Evolutionary conservation across 2,113 vertebrate genomes (phyloP).

Genomic region (Fukomys damarensis): DNA sequence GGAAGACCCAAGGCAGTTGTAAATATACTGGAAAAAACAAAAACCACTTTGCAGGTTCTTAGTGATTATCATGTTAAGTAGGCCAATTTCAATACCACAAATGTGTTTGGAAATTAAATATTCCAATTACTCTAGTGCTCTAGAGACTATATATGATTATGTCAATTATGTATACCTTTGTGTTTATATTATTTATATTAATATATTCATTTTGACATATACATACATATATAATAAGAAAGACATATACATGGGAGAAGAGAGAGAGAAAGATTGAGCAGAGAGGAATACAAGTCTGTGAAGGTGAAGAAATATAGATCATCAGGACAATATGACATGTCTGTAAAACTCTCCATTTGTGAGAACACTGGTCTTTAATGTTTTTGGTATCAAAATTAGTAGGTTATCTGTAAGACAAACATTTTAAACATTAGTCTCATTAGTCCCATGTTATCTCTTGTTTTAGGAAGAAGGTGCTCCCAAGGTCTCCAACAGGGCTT

Average conservation of each 20-base stretch:
- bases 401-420: neutral
- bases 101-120: neutral
- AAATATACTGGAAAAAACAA: neutral
- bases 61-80: neutral
- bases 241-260: neutral
- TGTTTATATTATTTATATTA: neutral
- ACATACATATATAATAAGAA: neutral
- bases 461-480: neutral
- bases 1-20: neutral
- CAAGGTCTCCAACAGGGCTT: neutral
- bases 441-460: neutral
- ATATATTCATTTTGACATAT: neutral
- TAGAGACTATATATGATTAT: neutral
- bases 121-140: neutral
- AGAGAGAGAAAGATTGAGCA: neutral
- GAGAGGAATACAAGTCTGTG: neutral
- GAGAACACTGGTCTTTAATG: neutral
- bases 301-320: neutral
- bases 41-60: neutral
- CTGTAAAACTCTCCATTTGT: neutral
- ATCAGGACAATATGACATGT: neutral
- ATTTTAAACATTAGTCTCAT: neutral
- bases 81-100: neutral
- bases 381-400: neutral
- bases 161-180: neutral